These are phyloP conservation scores for Pyrgus malvae DNA, from an alignment of 2,888 invertebrate species.

Conservation along the genomic window DNA sequence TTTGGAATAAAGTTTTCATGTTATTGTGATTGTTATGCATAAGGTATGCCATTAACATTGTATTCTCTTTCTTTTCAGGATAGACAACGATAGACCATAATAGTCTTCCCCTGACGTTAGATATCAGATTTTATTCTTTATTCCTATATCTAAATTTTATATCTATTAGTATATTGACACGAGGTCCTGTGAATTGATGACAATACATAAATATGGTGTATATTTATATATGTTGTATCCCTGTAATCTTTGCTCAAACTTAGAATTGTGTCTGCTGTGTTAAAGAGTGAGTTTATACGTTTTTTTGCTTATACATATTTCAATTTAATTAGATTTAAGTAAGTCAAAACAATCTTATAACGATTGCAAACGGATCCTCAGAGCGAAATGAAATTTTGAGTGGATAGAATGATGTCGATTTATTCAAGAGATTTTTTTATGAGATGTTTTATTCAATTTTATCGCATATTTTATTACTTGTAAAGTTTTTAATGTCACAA, in stretches of 20 bases:
- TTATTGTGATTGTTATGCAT: no score
- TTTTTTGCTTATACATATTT: constrained; percentile 12
- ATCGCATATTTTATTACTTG: background rate
- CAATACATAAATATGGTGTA: constrained; percentile 71
- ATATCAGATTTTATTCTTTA: constrained; percentile 74
- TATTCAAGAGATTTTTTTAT: constrained; percentile 16
- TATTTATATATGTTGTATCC: constrained; percentile 62
- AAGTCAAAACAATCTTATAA: constrained; percentile 8
- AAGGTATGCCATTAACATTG: background rate
- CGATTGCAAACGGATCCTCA: constrained; percentile 11
- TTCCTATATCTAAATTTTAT: constrained; percentile 76
- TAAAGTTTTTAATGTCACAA: background rate
- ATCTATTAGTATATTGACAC: constrained; percentile 67
- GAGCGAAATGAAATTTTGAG: constrained; percentile 7
- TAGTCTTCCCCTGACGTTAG: constrained; percentile 78
- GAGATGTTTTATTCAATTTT: constrained; percentile 14
- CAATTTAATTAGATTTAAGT: constrained; percentile 19
- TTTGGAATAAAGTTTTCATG: no score
- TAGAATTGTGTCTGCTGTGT: constrained; percentile 50
- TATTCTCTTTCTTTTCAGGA: constrained; percentile 51
- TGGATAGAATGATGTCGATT: constrained; percentile 8
- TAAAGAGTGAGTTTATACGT: constrained; percentile 42
- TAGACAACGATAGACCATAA: constrained; percentile 73
- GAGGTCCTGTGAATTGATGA: constrained; percentile 74
- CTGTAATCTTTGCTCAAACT: constrained; percentile 74